Evolutionary conservation across 2,797 vertebrate species (phyloP).

Genomic region (Prionace glauca): DNA sequence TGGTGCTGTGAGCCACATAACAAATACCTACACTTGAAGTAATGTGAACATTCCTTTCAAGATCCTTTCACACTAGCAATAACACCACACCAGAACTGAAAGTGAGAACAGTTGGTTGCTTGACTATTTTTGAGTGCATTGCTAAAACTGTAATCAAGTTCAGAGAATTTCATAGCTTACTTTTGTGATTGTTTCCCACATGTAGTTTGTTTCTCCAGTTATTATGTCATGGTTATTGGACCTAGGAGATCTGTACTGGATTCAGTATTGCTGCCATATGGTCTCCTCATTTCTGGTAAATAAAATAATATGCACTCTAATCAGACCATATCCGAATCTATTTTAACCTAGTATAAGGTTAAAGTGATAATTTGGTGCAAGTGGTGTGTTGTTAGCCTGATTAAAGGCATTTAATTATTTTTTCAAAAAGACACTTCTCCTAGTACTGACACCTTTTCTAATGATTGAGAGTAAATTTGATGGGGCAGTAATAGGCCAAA

Average conservation of each 20-base stretch:
- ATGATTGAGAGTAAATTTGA: no score
- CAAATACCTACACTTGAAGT: slow-evolving; percentile 29
- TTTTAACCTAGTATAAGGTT: not conserved
- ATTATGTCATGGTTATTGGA: not conserved
- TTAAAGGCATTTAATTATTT: not conserved
- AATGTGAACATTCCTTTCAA: slow-evolving; percentile 20
- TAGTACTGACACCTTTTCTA: no score
- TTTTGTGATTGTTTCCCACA: not conserved
- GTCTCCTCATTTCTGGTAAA: not conserved
- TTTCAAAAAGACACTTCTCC: not conserved
- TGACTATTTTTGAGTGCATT: slow-evolving; percentile 28
- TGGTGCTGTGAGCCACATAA: not conserved
- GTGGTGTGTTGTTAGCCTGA: not conserved
- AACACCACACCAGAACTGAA: slow-evolving; percentile 28
- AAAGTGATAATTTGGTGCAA: not conserved
- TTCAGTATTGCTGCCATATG: not conserved
- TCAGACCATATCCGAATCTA: not conserved
- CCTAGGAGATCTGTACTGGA: not conserved
- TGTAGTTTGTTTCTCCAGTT: not conserved
- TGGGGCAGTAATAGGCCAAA: no score
- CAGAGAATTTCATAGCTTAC: not conserved
- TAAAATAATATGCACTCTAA: not conserved
- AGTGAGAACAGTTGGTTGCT: slow-evolving; percentile 29
- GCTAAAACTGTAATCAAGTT: not conserved
- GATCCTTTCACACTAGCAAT: not conserved